phyloP scores from a whole-genome alignment of 1,140 invertebrate species.

The Manduca sexta region DNA sequence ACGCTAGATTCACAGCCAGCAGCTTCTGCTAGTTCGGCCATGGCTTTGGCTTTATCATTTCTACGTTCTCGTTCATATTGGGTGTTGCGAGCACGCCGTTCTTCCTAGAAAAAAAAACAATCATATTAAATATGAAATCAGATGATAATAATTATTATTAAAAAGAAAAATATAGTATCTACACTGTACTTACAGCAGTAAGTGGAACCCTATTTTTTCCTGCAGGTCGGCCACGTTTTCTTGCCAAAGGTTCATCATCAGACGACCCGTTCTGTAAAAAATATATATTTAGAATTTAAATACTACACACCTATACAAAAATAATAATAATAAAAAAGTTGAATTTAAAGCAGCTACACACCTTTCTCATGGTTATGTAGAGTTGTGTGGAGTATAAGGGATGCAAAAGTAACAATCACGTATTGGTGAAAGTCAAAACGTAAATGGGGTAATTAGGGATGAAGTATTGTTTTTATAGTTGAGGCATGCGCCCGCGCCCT shows the following conservation, averaged over 20 bases:
- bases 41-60: constrained; percentile 25
- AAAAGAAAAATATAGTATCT: not conserved
- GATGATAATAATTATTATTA: not conserved
- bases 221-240: constrained; percentile 31
- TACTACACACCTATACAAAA: not conserved
- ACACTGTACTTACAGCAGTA: constrained; percentile 24
- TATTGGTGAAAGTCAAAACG: too few species aligned
- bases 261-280: not conserved
- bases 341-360: too few species aligned
- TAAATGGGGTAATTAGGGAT: too few species aligned
- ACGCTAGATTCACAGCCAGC: constrained; percentile 21
- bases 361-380: too few species aligned
- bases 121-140: not conserved
- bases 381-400: too few species aligned
- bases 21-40: constrained; percentile 27
- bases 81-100: constrained; percentile 37
- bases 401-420: not conserved
- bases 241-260: constrained; percentile 4
- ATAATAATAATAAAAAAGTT: not conserved
- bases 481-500: not conserved
- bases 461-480: too few species aligned
- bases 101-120: constrained; percentile 21
- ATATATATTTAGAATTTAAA: too few species aligned
- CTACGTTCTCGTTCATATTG: constrained; percentile 41
- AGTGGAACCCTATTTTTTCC: constrained; percentile 35